Evolutionary conservation across 2,797 vertebrate species (phyloP), one percentile per base, ranked within the genome.

Genomic region (Manis pentadactyla): DNA sequence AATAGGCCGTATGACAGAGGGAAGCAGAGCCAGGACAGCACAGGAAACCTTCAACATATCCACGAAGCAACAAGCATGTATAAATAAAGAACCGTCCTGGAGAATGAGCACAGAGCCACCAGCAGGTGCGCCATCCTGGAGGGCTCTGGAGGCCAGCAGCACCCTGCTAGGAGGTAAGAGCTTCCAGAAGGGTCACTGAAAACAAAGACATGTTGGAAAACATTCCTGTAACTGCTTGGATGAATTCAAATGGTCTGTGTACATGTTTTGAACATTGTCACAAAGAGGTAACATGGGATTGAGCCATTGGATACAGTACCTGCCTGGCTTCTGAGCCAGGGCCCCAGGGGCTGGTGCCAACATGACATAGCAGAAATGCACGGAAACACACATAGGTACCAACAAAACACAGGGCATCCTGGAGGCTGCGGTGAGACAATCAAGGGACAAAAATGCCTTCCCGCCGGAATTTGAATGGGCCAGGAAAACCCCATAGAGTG

Each of bases 171-270:
- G 53, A 90, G 7, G 27, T 13, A 15, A 90, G 19, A 8, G 18
- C 27, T 93, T 83, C 95, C 91, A 94, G 82, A 59, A 78, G 1
- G 42, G 74, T 94, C 73, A 39, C 42, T 97, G 85, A 93, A 57
- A n/a, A 5, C 13, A 79, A 57, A 66, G 91, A 96, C 89, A 95
- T 84, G 92, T n/a, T 87, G 57, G 92, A 87, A 95, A 97, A 55
- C 73, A 95, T 97, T 57, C 69, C 73, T 94, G 79, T 92, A 95
- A 95, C 73, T 39, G 46, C 96, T 98, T 90, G 92, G 39, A 93
- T 95, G 68, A 97, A 98, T 63, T 98, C 85, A 97, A 95, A 93
- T 91, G 75, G 73, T 49, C 95, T 97, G 39, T 87, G 86, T 88
- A 64, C 0, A 0, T 96, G 25, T 86, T 97, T 97, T 96, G 71